A percentile compares a stretch with the other conserved stretches of the same genome.
Evolutionary conservation across 2,888 invertebrate genomes (phyloP).

Genomic region (Baronia brevicornis): DNA sequence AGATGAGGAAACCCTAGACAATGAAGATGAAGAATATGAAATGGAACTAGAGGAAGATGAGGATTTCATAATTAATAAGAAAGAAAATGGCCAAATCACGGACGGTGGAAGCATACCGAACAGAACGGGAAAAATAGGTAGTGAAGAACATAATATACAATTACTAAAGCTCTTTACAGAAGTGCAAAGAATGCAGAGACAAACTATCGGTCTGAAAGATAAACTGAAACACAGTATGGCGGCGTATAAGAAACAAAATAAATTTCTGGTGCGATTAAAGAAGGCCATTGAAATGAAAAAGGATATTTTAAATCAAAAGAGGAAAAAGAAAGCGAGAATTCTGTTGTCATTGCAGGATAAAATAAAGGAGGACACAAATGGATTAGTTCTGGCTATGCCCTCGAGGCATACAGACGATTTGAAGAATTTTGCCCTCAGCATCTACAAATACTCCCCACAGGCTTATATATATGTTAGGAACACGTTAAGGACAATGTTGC

Average conservation of each 20-base stretch:
- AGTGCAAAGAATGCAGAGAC: conserved; percentile 58
- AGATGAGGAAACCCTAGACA: conserved; percentile 61
- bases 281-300: conserved; percentile 56
- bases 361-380: conserved; percentile 59
- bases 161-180: conserved; percentile 56
- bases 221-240: conserved; percentile 54
- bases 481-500: conserved; percentile 58
- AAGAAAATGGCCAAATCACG: conserved; percentile 6
- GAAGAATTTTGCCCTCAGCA: conserved; percentile 61
- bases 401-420: conserved; percentile 61
- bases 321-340: conserved; percentile 61
- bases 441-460: conserved; percentile 67
- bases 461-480: conserved; percentile 65
- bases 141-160: conserved; percentile 33
- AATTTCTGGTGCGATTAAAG: conserved; percentile 43
- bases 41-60: conserved; percentile 36
- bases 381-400: conserved; percentile 63
- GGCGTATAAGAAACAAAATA: conserved; percentile 50
- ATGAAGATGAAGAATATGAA: conserved; percentile 42
- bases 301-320: conserved; percentile 50
- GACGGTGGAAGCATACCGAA: not conserved
- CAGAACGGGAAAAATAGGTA: conserved; percentile 7
- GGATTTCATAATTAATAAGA: conserved; percentile 5
- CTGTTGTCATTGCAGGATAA: conserved; percentile 60
- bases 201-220: conserved; percentile 46